Base-by-base conservation (phyloP, 1,140 invertebrate species). In the Pseudomyrmex sp. region DNA sequence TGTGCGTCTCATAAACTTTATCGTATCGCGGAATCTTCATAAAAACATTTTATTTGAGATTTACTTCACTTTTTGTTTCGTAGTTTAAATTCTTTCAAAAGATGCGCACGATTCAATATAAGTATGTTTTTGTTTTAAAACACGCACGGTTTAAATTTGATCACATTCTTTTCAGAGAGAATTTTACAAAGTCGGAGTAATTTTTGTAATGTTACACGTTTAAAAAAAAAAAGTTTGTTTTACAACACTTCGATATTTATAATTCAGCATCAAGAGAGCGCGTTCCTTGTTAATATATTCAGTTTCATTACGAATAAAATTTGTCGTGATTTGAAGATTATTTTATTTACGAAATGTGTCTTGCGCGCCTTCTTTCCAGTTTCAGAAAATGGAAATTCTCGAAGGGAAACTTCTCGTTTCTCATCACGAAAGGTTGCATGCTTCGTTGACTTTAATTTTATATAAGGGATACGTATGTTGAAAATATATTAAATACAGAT, bases 371-470 rank as follows among this genome's bases (percentile, higher is more conserved):
- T 66, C 58, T 79, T 85, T 76, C 68, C 72, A 50, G 68, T 85
- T 65, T 68, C 58, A 80, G 62, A 59, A 61, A 82, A 82, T 58
- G 76, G 61, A 87, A 87, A 82, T 50, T 20, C 82, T 75, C 46
- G 62, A 63, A 72, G 84, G 65, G 74, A 48, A 70, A 73, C 59
- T 79, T 79, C 65, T 62, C 23, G 20, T 35, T 77, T 35, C 79
- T 75, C 80, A 88, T 89, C 88, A 74, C 69, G 88, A 83, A 80
- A 82, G 73, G 54, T 73, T 65, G 52, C 80, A 88, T 83, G 88
- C 86, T 77, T 89, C 86, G 88, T 89, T 89, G 85, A 79, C 84
- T 89, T 86, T 88, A 88, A 88, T 88, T 89, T 69, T 79, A 35
- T 35, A 35, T 35, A 66, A 70, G 84, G 61, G 83, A 73, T 77